Evolutionary conservation across 2,888 invertebrate genomes (phyloP), one percentile per base, ranked within the genome.

Genomic region (Iselma pallidipennis): DNA sequence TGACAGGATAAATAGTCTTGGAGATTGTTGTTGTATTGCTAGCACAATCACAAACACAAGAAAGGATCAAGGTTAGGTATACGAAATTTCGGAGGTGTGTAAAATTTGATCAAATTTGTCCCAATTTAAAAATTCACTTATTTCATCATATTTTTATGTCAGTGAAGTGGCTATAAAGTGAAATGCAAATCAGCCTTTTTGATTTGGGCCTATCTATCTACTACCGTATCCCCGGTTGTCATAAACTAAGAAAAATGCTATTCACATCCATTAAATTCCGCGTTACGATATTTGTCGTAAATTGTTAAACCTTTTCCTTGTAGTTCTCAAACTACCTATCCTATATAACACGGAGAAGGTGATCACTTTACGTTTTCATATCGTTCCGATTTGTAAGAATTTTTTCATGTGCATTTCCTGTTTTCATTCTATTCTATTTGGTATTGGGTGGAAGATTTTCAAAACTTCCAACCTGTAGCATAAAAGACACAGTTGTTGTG

Each of bases 391-490:
- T 28, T 31, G 33, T 50, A 16, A 55, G 19, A 33, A n/a, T n/a
- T n/a, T n/a, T n/a, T n/a, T n/a, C n/a, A n/a, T n/a, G n/a, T n/a
- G n/a, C n/a, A n/a, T n/a, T n/a, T n/a, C n/a, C n/a, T n/a, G n/a
- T n/a, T n/a, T n/a, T n/a, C n/a, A n/a, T n/a, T n/a, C n/a, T n/a
- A n/a, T n/a, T n/a, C n/a, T n/a, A n/a, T n/a, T n/a, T n/a, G n/a
- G n/a, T n/a, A n/a, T n/a, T n/a, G n/a, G n/a, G n/a, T n/a, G n/a
- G n/a, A n/a, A n/a, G n/a, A n/a, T n/a, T n/a, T n/a, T n/a, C n/a
- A n/a, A n/a, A n/a, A n/a, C n/a, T 23, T 60, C 49, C 61, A 64
- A 55, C 60, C 57, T 64, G 61, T 57, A 61, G 57, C 52, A 29
- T 48, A 59, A 45, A 48, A 25, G 37, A 48, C 55, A 31, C 54